phyloP scores from a whole-genome alignment of 1,140 invertebrate species.

The Drosophila punjabiensis region DNA sequence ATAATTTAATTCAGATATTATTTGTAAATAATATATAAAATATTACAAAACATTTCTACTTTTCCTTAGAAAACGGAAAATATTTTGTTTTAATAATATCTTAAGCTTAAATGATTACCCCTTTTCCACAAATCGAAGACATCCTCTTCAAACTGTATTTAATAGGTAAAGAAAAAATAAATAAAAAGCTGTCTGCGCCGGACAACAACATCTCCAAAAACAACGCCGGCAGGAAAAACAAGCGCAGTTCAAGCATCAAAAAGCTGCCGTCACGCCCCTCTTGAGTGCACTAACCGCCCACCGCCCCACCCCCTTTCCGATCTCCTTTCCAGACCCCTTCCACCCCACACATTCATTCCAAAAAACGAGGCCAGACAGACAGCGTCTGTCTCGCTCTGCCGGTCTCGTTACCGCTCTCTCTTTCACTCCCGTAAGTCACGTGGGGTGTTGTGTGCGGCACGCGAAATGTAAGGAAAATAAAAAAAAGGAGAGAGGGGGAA shows the following conservation, averaged over 20 bases:
- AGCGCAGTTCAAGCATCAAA: conserved; percentile 43
- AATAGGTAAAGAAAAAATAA: conserved; percentile 10
- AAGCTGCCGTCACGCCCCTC: conserved; percentile 42
- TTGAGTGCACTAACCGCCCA: conserved; percentile 33
- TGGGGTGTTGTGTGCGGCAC: conserved; percentile 64
- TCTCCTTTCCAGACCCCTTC: conserved; percentile 1
- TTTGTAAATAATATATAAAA: no score
- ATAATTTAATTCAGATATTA: no score
- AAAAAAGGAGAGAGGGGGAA: conserved; percentile 2
- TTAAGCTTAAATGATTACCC: not conserved
- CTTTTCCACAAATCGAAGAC: not conserved
- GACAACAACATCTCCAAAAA: conserved; percentile 19
- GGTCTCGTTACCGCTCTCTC: not conserved
- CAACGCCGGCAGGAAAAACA: conserved; percentile 27
- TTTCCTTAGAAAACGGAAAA: not conserved
- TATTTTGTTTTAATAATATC: not conserved
- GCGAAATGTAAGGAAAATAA: conserved; percentile 47
- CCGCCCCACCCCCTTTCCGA: conserved; percentile 4
- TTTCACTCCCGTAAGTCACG: conserved; percentile 39
- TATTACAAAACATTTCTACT: no score
- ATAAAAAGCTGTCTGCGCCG: conserved; percentile 8
- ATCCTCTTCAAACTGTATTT: not conserved
- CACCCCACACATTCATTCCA: conserved; percentile 2
- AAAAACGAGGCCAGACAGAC: conserved; percentile 50
- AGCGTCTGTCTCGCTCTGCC: conserved; percentile 20